Conservation (phyloP, 92 coral and sea anemone genomes). For the Porites divaricata region DNA sequence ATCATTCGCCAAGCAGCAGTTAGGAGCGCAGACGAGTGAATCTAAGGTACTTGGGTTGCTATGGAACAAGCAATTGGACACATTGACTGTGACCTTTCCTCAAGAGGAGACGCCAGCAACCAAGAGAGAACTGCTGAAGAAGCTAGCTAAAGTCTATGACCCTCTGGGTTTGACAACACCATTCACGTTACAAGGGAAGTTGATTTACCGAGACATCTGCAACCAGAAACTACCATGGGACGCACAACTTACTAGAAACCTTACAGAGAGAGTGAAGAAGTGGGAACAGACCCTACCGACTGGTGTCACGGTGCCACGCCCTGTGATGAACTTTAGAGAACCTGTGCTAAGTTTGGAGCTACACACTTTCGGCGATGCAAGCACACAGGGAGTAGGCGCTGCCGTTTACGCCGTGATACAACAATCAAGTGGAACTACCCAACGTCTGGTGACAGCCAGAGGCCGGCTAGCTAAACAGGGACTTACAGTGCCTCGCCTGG, state of each 20-base stretch:
- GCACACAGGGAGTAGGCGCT: not conserved
- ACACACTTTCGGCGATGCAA: slow-evolving; percentile 16
- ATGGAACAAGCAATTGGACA: slow-evolving; percentile 20
- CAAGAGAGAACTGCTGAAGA: slow-evolving; percentile 22
- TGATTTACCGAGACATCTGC: slow-evolving; percentile 40
- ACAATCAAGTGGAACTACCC: slow-evolving; percentile 5
- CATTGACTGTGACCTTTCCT: slow-evolving; percentile 8
- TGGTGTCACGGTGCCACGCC: slow-evolving; percentile 26
- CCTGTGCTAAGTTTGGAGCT: slow-evolving; percentile 1
- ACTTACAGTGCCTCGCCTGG: slow-evolving; percentile 45
- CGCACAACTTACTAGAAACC: slow-evolving; percentile 15
- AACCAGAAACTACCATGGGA: slow-evolving; percentile 48
- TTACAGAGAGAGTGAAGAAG: not conserved
- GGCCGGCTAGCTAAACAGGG: slow-evolving; percentile 31
- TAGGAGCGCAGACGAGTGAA: slow-evolving; percentile 19
- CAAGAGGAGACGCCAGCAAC: slow-evolving; percentile 14
- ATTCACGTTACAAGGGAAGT: slow-evolving; percentile 28
- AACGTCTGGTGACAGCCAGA: slow-evolving; percentile 36
- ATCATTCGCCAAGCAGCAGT: slow-evolving; percentile 26
- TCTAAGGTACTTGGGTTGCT: slow-evolving; percentile 24
- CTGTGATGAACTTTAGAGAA: slow-evolving; percentile 12
- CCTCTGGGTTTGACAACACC: slow-evolving; percentile 34
- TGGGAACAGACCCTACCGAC: slow-evolving; percentile 42
- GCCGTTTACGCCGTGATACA: slow-evolving; percentile 13
- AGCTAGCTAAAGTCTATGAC: slow-evolving; percentile 33